phyloP scores from a whole-genome alignment of 64 coral and sea anemone genomes.

The Montipora cactus region DNA sequence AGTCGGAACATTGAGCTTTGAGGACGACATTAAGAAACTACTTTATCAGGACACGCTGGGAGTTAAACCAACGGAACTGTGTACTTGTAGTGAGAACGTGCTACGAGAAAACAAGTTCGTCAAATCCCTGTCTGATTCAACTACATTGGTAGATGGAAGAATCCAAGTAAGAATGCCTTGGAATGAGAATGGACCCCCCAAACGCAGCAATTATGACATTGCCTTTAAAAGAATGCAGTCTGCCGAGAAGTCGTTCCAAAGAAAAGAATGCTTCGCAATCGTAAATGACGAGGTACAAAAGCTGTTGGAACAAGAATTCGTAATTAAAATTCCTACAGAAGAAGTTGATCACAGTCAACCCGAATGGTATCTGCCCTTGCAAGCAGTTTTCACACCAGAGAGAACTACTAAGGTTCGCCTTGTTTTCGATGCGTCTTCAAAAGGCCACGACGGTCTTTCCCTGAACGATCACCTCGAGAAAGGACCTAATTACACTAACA shows the following conservation, averaged over 20 bases:
- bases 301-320: not conserved
- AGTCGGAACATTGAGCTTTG: too few species aligned
- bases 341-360: slow-evolving; percentile 9
- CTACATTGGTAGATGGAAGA: slow-evolving; percentile 11
- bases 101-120: slow-evolving; percentile 13
- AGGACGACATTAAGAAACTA: too few species aligned
- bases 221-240: slow-evolving; percentile 30
- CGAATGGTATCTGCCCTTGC: slow-evolving; percentile 36
- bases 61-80: too few species aligned
- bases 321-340: not conserved
- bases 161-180: slow-evolving; percentile 60
- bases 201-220: slow-evolving; percentile 49
- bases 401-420: not conserved
- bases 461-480: not conserved
- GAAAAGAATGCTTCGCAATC: too few species aligned
- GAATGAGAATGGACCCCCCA: slow-evolving; percentile 45
- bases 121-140: not conserved
- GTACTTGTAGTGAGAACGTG: not conserved
- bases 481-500: too few species aligned
- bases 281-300: slow-evolving; percentile 5
- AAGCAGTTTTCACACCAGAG: not conserved
- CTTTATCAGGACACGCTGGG: too few species aligned
- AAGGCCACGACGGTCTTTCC: slow-evolving; percentile 24
- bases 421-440: slow-evolving; percentile 34
- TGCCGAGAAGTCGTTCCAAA: slow-evolving; percentile 8